Conservation (phyloP, 2,113 vertebrate species). For the Apteryx mantelli region DNA sequence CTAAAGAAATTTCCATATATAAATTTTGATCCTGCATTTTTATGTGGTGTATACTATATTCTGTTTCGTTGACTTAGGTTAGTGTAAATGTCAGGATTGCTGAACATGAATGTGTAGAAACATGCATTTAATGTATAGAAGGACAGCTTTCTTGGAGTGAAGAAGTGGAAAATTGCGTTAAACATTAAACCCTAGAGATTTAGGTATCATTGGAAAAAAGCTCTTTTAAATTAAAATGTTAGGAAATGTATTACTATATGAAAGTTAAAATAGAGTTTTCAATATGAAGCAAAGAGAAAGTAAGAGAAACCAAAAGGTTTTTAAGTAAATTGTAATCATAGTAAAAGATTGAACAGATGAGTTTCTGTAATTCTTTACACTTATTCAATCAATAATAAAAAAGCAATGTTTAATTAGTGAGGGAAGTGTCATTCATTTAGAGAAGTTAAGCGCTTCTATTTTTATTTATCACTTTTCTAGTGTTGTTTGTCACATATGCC, state of each 20-base stretch:
- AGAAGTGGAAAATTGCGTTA: background rate
- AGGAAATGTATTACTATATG: background rate
- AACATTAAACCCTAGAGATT: constrained; percentile 45
- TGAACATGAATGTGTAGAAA: constrained; percentile 38
- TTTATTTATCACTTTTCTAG: constrained; percentile 22
- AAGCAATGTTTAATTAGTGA: constrained; percentile 40
- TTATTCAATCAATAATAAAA: constrained; percentile 57
- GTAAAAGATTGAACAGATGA: constrained; percentile 32
- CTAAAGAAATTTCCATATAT: background rate
- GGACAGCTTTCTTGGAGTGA: background rate
- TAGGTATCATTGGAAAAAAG: constrained; percentile 35
- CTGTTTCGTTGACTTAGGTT: constrained; percentile 34
- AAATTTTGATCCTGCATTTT: constrained; percentile 1
- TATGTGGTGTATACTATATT: background rate
- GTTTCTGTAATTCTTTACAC: constrained; percentile 52
- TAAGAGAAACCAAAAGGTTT: constrained; percentile 28
- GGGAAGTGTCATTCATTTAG: constrained; percentile 8
- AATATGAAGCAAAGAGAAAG: background rate
- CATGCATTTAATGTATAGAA: constrained; percentile 46
- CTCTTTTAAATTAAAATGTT: constrained; percentile 63
- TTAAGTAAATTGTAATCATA: constrained; percentile 32
- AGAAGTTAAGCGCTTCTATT: constrained; percentile 28
- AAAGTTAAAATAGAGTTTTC: constrained; percentile 38
- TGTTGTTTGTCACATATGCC: constrained; percentile 5
- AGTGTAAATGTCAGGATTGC: background rate